Evolutionary conservation across 2,888 invertebrate species (phyloP).

Genomic region (Steromphala cineraria): DNA sequence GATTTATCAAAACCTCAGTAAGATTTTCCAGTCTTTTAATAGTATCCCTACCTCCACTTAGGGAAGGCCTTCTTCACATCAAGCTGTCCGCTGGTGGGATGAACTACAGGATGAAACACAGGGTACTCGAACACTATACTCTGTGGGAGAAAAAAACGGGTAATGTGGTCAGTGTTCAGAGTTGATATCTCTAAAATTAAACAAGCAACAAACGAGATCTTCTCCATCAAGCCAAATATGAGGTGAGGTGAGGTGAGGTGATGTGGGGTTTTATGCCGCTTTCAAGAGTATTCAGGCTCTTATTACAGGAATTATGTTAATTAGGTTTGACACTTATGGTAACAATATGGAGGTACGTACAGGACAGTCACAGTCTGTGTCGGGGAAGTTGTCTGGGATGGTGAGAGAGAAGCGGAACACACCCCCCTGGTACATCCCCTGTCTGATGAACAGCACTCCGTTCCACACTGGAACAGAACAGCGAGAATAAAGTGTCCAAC

Average conservation of each 20-base stretch:
- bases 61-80: slow-evolving; percentile 88
- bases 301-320: no score
- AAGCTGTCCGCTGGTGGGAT: slow-evolving; percentile 85
- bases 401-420: slow-evolving; percentile 91
- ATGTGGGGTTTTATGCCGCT: no score
- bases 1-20: no score
- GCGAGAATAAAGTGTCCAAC: slow-evolving; percentile 79
- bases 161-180: no score
- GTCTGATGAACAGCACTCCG: slow-evolving; percentile 91
- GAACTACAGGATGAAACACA: slow-evolving; percentile 90
- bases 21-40: no score
- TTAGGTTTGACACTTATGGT: no score
- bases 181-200: no score
- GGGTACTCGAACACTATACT: slow-evolving; percentile 88
- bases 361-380: slow-evolving; percentile 86
- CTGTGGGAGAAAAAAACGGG: slow-evolving; percentile 77
- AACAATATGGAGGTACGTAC: slow-evolving; percentile 79
- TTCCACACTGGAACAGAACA: slow-evolving; percentile 92
- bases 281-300: no score
- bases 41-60: slow-evolving; percentile 84
- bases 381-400: slow-evolving; percentile 92
- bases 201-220: no score
- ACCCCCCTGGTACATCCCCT: slow-evolving; percentile 91
- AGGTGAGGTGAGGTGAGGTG: no score
- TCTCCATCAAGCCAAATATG: no score